Evolutionary conservation across 23 tunicate species (phyloP), one percentile per base, ranked within the genome.

Genomic region (Trididemnum nubilum): DNA sequence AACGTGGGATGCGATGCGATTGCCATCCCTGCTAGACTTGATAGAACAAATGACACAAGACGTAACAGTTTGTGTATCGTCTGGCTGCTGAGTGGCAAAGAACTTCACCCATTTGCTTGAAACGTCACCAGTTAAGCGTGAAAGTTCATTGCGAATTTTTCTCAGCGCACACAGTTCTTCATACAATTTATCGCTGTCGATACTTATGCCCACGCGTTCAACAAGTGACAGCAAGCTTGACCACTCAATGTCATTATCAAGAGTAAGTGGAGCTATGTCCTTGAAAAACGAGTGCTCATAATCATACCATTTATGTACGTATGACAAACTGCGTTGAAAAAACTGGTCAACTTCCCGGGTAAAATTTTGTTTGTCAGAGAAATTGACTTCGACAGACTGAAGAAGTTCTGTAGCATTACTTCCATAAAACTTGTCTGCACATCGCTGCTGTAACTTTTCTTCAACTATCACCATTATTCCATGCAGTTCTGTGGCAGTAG

Each of bases 61-160:
- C 69, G 27, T 63, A 63, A 63, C 69, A 63, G 69, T n/a, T 21
- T 63, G 69, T 23, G 69, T 23, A 63, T 63, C 27, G 25, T 63
- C 69, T 63, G 69, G 69, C 69, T 63, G 69, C 69, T 63, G 69
- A 63, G 69, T 63, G 69, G 69, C 69, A n/a, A n/a, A n/a, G n/a
- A n/a, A n/a, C n/a, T n/a, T n/a, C n/a, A n/a, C n/a, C n/a, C n/a
- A n/a, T n/a, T 28, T 63, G 69, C 23, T 63, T 63, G 69, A 63
- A 63, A 63, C 69, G 69, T 63, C 69, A 23, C 69, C 28, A 63
- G 69, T 19, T 23, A 63, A 63, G 69, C 69, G 28, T 63, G 23
- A 63, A 63, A 63, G 69, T n/a, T n/a, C n/a, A n/a, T n/a, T n/a
- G n/a, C n/a, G n/a, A n/a, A n/a, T n/a, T n/a, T n/a, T n/a, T n/a